Evolutionary conservation across 2,797 vertebrate genomes (phyloP).

Genomic region (Amblyraja radiata): DNA sequence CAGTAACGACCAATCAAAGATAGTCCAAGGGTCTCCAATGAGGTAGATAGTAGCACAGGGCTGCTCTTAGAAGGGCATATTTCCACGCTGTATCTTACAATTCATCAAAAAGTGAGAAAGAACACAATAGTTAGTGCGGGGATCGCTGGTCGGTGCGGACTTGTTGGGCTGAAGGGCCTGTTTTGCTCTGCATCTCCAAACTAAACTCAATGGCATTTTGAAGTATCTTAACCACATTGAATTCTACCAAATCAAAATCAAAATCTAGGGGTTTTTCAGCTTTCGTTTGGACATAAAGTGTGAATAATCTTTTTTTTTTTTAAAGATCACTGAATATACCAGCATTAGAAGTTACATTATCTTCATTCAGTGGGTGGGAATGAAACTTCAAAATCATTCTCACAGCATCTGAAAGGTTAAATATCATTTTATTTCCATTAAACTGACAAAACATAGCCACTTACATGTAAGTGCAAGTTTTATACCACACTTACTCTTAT

Average conservation of each 20-base stretch:
- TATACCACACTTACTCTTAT: background rate
- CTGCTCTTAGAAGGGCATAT: too few relatives aligned
- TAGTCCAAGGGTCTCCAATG: too few relatives aligned
- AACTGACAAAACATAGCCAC: background rate
- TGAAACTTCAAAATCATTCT: background rate
- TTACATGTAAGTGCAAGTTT: background rate
- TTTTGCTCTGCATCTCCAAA: too few relatives aligned
- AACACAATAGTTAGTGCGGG: too few relatives aligned
- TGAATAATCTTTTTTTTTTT: background rate
- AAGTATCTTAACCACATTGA: background rate
- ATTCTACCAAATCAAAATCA: background rate
- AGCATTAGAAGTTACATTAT: background rate
- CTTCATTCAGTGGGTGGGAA: background rate
- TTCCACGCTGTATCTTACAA: too few relatives aligned
- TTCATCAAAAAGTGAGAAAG: too few relatives aligned
- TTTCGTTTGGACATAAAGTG: too few relatives aligned
- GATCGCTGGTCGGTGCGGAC: too few relatives aligned
- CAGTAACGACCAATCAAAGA: too few relatives aligned
- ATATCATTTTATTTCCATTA: conserved; percentile 1
- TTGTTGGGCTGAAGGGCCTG: too few relatives aligned
- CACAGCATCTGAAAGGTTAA: background rate
- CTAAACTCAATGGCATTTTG: background rate
- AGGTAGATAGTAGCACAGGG: too few relatives aligned
- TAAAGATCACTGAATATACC: background rate
- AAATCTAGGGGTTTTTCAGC: background rate